Evolutionary conservation across 2,113 vertebrate genomes (phyloP), one percentile per base, ranked within the genome.

Genomic region (Terrapene triunguis): DNA sequence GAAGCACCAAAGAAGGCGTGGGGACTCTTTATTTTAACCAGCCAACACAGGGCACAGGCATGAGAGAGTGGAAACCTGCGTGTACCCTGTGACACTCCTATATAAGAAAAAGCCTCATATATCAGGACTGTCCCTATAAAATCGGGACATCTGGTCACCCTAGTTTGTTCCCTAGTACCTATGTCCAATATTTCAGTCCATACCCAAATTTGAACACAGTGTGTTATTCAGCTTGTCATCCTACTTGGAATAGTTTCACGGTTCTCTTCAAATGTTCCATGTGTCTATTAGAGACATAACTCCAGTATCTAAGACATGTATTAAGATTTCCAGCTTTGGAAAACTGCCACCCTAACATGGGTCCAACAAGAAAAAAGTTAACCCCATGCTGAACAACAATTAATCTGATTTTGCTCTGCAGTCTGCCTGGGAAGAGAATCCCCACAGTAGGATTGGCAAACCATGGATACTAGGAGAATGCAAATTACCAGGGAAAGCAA

Each of bases 151-250:
- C 50, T 50, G 50, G 50, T 50, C 50, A 50, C 50, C 50, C 50
- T 50, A 50, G 84, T 92, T 92, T 80, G 6, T 80, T 83, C 93
- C 90, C 57, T 81, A 86, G 72, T 87, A 83, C 84, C 93, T 89
- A 85, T 81, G 29, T 90, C 62, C 62, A 92, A 62, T 22, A 35
- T 53, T 84, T 27, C 81, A 69, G 74, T 29, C 92, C 91, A 0
- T 85, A 88, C 91, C 65, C 94, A 3, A 32, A 83, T 42, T 2
- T 80, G 88, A 89, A 65, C 2, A 2, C 24, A 72, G 72, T 19
- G 62, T 21, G 74, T 90, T 55, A 17, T 82, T 92, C 86, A 13
- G 5, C 8, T 4, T 32, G 48, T 1, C 1, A 80, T 80, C 69
- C 53, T 27, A 2, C 25, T 4, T 17, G 79, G 53, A 51, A 84